phyloP scores from a whole-genome alignment of 2,113 vertebrate genomes.

The Alouatta palliata region DNA sequence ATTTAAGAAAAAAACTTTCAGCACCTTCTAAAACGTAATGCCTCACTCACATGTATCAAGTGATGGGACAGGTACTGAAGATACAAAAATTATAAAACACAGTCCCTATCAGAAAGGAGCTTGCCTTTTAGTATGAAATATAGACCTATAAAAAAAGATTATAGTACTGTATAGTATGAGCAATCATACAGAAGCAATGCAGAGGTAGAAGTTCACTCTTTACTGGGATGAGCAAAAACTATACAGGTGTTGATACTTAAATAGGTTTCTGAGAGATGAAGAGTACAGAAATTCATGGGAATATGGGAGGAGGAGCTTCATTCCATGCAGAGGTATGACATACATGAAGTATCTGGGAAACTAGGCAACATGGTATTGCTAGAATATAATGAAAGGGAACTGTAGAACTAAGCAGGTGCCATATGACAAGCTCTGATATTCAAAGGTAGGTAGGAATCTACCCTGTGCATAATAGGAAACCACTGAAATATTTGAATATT shows the following conservation, averaged over 20 bases:
- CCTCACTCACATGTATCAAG: neutral
- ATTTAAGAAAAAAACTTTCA: neutral
- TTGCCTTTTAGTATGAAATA: neutral
- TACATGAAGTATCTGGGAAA: neutral
- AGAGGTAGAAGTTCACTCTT: neutral
- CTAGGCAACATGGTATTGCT: neutral
- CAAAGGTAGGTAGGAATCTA: neutral
- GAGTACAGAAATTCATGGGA: neutral
- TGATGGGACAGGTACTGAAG: neutral
- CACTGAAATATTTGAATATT: neutral
- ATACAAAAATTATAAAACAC: neutral
- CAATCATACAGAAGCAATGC: neutral
- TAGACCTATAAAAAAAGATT: neutral
- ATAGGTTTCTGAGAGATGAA: neutral
- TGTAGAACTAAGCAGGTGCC: neutral
- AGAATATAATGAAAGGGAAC: neutral
- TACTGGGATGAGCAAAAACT: neutral
- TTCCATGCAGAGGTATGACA: neutral
- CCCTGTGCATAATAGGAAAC: neutral
- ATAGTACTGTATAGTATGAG: neutral
- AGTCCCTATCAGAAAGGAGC: neutral
- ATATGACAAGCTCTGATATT: neutral
- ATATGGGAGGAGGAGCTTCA: neutral
- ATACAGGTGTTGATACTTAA: neutral
- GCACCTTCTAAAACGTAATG: neutral